Evolutionary conservation across 2,113 vertebrate species (phyloP).

Genomic region (Toxostoma redivivum): DNA sequence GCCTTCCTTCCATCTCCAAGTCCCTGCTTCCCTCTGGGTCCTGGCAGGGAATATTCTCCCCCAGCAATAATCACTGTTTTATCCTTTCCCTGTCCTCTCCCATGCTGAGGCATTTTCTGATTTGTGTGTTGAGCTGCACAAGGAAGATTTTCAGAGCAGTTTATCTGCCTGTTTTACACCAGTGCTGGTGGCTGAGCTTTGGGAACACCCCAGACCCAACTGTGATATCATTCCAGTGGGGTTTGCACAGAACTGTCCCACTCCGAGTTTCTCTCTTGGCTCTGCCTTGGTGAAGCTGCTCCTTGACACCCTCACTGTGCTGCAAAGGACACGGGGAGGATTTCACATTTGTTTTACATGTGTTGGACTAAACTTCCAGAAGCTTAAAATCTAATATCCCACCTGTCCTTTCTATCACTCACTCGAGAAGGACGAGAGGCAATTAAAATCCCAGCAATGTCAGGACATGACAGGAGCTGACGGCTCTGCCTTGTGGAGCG

Average conservation of each 20-base stretch:
- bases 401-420: slow-evolving; percentile 15
- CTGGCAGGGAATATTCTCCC: background rate
- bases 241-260: background rate
- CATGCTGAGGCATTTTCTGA: background rate
- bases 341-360: background rate
- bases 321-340: background rate
- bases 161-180: background rate
- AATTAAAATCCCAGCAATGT: slow-evolving; percentile 31
- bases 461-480: slow-evolving; percentile 30
- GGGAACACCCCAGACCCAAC: background rate
- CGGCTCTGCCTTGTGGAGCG: background rate
- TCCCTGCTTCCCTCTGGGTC: background rate
- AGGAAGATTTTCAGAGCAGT: background rate
- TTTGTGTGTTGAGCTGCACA: background rate
- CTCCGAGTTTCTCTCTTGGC: background rate
- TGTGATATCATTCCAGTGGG: background rate
- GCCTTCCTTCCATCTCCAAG: background rate
- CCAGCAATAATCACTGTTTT: background rate
- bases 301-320: background rate
- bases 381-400: slow-evolving; percentile 9
- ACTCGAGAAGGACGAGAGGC: slow-evolving; percentile 42
- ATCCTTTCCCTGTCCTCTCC: background rate
- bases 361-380: background rate
- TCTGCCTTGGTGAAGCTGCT: background rate
- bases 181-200: background rate